Conservation (phyloP, 2,888 invertebrate genomes). For the Gisinianus flammeolus region DNA sequence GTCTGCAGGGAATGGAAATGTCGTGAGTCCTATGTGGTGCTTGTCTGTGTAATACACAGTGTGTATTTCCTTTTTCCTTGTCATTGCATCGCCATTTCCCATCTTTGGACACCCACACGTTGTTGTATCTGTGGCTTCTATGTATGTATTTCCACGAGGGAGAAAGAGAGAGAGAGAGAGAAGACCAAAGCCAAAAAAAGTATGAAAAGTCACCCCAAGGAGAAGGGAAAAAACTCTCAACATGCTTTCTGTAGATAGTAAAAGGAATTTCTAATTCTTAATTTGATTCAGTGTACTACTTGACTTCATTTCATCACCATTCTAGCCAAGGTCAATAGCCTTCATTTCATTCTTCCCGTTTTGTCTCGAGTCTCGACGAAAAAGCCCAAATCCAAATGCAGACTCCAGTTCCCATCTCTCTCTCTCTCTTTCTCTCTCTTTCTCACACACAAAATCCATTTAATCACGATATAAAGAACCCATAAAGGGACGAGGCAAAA, state of each 20-base stretch:
- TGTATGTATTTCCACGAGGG: not conserved
- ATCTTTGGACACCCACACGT: not conserved
- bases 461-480: no score
- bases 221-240: slow-evolving; percentile 27
- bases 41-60: not conserved
- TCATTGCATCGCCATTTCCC: slow-evolving; percentile 40
- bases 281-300: not conserved
- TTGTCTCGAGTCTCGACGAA: not conserved
- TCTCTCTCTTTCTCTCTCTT: no score
- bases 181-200: not conserved
- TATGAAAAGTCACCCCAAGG: not conserved
- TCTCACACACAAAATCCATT: no score
- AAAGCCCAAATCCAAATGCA: not conserved
- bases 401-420: not conserved
- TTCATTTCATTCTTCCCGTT: no score
- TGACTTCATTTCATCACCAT: not conserved
- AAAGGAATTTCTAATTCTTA: slow-evolving; percentile 3
- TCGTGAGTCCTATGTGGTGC: not conserved
- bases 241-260: not conserved
- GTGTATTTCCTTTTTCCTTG: slow-evolving; percentile 26
- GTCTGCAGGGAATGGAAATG: slow-evolving; percentile 5
- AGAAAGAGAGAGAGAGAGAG: not conserved
- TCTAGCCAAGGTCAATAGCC: not conserved
- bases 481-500: no score
- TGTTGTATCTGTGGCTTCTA: not conserved